Evolutionary conservation across 2,113 vertebrate species (phyloP).

Genomic region (Scytalopus superciliaris): DNA sequence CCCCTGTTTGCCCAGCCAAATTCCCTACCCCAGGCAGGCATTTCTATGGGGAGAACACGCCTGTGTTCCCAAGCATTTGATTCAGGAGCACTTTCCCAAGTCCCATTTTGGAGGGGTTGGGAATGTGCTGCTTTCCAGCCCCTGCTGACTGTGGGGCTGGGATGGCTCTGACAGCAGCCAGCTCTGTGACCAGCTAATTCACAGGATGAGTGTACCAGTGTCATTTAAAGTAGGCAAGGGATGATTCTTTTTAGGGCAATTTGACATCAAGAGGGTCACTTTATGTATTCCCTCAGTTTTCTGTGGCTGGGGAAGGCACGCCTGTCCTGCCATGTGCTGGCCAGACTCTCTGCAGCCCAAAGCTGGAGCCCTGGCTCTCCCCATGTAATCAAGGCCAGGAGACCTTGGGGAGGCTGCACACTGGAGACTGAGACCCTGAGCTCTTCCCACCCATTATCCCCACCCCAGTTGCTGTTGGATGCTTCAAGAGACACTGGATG

Average conservation of each 20-base stretch:
- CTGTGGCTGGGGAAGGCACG: not conserved
- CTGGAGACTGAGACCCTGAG: not conserved
- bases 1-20: not conserved
- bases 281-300: not conserved
- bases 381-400: not conserved
- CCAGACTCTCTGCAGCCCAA: not conserved
- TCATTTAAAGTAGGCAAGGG: not conserved
- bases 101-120: not conserved
- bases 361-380: not conserved
- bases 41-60: not conserved
- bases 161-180: not conserved
- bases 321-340: not conserved
- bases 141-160: not conserved
- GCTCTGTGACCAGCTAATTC: not conserved
- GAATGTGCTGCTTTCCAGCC: not conserved
- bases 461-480: not conserved
- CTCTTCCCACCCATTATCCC: not conserved
- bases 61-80: not conserved
- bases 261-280: too few species aligned
- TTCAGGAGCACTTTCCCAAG: not conserved
- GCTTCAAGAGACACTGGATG: not conserved
- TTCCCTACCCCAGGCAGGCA: not conserved
- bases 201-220: accelerated
- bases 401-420: not conserved
- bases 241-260: not conserved